These are phyloP conservation scores for Drosophila sproati DNA, from an alignment of 1,140 invertebrate species.

Conservation along the genomic window DNA sequence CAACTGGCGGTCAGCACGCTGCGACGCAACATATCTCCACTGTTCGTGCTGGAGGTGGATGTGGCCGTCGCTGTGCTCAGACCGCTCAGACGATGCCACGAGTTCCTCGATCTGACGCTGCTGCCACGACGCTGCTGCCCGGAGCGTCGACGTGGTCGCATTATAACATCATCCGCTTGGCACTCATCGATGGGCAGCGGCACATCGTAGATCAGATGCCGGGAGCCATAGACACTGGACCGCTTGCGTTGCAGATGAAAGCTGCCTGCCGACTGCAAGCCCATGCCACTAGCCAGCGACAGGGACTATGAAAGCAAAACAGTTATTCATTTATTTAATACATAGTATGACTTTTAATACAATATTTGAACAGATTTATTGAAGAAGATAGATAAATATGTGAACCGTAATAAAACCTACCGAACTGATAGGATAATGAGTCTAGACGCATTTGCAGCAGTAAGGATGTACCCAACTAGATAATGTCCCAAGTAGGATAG, in stretches of 20 bases:
- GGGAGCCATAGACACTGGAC: slow-evolving; percentile 86
- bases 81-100: slow-evolving; percentile 65
- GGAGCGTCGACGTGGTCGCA: slow-evolving; percentile 67
- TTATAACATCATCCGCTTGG: slow-evolving; percentile 79
- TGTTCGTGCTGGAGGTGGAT: slow-evolving; percentile 65
- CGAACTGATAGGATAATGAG: no score
- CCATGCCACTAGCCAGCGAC: slow-evolving; percentile 37
- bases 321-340: no score
- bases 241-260: slow-evolving; percentile 63
- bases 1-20: slow-evolving; percentile 66
- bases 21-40: slow-evolving; percentile 60
- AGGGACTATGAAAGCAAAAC: slow-evolving; percentile 45
- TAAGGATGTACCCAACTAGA: no score
- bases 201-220: slow-evolving; percentile 87
- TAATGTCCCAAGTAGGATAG: no score
- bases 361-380: no score
- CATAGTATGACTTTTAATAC: no score
- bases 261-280: slow-evolving; percentile 40
- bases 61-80: slow-evolving; percentile 68
- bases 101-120: slow-evolving; percentile 55
- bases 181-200: slow-evolving; percentile 88
- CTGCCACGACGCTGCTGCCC: slow-evolving; percentile 47
- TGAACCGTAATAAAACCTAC: no score
- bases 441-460: no score
- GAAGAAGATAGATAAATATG: no score